phyloP scores from a whole-genome alignment of 2,797 vertebrate species.

The Sebastes vulpes region DNA sequence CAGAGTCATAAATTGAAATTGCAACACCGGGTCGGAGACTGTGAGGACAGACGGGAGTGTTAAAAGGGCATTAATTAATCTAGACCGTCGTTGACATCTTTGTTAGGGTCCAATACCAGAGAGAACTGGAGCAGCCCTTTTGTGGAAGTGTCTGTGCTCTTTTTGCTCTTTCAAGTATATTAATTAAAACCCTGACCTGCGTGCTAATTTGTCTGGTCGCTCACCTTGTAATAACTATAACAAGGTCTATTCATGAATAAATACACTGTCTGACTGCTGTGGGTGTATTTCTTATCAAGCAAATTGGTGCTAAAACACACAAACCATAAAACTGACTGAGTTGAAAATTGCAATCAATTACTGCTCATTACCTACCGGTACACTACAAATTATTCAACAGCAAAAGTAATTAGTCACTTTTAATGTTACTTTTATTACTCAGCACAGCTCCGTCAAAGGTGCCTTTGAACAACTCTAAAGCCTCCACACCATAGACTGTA shows the following conservation, averaged over 20 bases:
- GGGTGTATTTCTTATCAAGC: background rate
- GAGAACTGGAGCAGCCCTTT: background rate
- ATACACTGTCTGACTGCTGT: background rate
- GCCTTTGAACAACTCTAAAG: background rate
- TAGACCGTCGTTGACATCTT: background rate
- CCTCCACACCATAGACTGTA: too few species aligned
- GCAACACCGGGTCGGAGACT: background rate
- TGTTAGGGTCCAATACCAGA: background rate
- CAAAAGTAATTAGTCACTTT: background rate
- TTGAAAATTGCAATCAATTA: background rate
- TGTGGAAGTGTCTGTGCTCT: background rate
- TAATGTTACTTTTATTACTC: background rate
- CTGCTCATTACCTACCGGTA: background rate
- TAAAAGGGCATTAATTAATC: background rate
- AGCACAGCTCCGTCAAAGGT: background rate
- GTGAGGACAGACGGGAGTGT: background rate
- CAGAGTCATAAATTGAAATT: background rate
- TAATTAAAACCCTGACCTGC: background rate
- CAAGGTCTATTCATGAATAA: background rate
- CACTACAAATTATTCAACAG: background rate
- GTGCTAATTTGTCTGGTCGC: background rate
- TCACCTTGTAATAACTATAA: background rate
- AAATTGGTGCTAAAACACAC: background rate
- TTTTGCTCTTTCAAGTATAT: background rate
- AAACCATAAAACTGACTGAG: too few species aligned